Percentiles rank a stretch among this genome's conserved stretches.
These are phyloP conservation scores for Sitta carolinensis DNA, from an alignment of 2,797 vertebrate genomes.

Conservation along the genomic window DNA sequence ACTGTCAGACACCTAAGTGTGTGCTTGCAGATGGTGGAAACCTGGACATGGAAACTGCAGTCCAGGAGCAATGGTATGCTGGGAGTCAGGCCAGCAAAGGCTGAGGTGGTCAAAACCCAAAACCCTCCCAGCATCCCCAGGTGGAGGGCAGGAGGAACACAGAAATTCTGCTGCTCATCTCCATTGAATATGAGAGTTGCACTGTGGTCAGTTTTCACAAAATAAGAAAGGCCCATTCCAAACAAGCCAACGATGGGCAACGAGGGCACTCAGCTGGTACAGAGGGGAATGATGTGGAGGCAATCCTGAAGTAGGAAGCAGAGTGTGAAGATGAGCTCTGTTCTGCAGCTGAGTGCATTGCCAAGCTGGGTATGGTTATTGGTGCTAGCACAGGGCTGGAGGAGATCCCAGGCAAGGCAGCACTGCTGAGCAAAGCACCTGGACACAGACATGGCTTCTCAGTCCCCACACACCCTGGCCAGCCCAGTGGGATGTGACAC, in stretches of 20 bases:
- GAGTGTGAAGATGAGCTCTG: rapidly evolving
- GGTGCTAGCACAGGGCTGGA: background rate
- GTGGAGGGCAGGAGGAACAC: background rate
- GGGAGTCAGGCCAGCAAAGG: background rate
- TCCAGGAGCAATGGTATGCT: rapidly evolving
- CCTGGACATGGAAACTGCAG: background rate
- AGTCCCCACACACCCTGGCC: rapidly evolving
- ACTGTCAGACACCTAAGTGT: background rate
- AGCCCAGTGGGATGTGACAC: background rate
- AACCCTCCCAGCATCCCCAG: background rate
- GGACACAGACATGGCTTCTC: rapidly evolving
- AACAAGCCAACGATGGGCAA: background rate
- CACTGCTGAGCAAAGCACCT: background rate
- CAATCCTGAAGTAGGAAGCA: background rate
- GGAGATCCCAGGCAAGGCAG: background rate
- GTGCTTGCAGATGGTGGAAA: background rate
- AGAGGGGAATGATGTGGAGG: background rate
- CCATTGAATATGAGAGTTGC: rapidly evolving
- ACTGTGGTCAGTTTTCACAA: rapidly evolving
- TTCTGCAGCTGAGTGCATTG: background rate
- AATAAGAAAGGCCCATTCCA: background rate
- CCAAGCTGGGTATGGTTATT: background rate
- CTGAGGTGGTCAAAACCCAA: background rate
- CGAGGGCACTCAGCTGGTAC: rapidly evolving
- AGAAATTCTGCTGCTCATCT: background rate